Evolutionary conservation across 1,140 invertebrate genomes (phyloP).

Genomic region (Chymomyza costata): DNA sequence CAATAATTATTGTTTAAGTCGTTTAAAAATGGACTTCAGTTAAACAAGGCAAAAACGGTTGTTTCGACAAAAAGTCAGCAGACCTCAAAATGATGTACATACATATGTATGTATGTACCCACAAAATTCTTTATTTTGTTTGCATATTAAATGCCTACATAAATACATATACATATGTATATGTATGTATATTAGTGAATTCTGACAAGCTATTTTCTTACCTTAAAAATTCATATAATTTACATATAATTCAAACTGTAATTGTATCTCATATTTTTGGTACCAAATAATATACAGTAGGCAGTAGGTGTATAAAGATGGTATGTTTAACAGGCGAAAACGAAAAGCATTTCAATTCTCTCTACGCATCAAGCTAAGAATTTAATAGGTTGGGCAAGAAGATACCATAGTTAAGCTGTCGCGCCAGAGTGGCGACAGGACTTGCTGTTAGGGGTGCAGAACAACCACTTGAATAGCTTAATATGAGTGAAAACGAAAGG

Average conservation of each 20-base stretch:
- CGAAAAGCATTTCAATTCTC: too few relatives aligned
- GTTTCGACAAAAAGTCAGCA: too few relatives aligned
- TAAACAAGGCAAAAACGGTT: too few relatives aligned
- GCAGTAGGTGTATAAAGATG: slow-evolving; percentile 1
- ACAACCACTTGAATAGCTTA: slow-evolving; percentile 7
- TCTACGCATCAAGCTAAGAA: too few relatives aligned
- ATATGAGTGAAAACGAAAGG: not conserved
- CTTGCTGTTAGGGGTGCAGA: slow-evolving; percentile 47
- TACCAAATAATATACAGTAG: slow-evolving; percentile 1
- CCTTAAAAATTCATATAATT: too few relatives aligned
- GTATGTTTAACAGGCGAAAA: slow-evolving; percentile 15
- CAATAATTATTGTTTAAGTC: not conserved
- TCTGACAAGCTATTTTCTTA: too few relatives aligned
- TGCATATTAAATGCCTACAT: too few relatives aligned
- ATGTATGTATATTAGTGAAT: too few relatives aligned
- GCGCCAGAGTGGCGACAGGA: slow-evolving; percentile 53
- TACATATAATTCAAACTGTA: too few relatives aligned
- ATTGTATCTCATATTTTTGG: slow-evolving; percentile 13
- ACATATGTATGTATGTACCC: slow-evolving; percentile 31
- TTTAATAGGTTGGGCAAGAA: slow-evolving; percentile 29
- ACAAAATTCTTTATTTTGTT: too few relatives aligned
- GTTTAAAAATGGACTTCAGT: not conserved
- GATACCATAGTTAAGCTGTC: slow-evolving; percentile 38
- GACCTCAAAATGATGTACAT: slow-evolving; percentile 6
- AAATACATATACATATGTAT: too few relatives aligned